phyloP scores from a whole-genome alignment of 2,797 vertebrate genomes.

The Aselliscus stoliczkanus region DNA sequence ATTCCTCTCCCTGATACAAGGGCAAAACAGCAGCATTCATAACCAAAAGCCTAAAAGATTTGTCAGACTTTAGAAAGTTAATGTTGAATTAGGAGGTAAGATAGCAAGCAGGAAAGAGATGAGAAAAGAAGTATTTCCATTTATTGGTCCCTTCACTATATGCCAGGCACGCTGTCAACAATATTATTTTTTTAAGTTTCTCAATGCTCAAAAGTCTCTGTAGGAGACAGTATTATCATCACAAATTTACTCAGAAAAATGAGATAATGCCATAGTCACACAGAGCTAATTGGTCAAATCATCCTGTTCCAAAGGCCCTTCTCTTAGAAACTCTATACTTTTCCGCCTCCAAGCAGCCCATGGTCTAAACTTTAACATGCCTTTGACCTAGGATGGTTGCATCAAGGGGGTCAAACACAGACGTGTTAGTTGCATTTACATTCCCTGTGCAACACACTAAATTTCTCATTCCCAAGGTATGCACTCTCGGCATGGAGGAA shows the following conservation, averaged over 20 bases:
- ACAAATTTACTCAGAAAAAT: neutral
- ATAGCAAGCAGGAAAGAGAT: neutral
- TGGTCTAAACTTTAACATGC: neutral
- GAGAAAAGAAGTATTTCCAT: neutral
- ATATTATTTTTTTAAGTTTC: neutral
- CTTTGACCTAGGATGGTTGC: neutral
- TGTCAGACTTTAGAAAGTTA: neutral
- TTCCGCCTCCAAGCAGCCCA: neutral
- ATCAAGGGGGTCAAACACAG: neutral
- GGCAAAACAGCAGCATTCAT: neutral
- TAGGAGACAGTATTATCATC: neutral
- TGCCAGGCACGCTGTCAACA: neutral
- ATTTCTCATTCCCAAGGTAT: neutral
- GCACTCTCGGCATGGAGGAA: neutral
- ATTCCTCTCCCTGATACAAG: neutral
- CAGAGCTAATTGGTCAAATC: neutral
- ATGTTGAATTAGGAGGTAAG: neutral
- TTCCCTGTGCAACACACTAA: neutral
- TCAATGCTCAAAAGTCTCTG: neutral
- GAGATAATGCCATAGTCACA: neutral
- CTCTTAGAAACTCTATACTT: neutral
- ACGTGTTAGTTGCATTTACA: rapidly evolving
- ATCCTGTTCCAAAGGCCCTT: neutral
- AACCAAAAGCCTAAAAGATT: neutral
- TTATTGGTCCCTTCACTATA: neutral